A percentile compares a stretch with the other conserved stretches of the same genome.
phyloP scores from a whole-genome alignment of 2,888 invertebrate species.

The Cheilosia vulpina region DNA sequence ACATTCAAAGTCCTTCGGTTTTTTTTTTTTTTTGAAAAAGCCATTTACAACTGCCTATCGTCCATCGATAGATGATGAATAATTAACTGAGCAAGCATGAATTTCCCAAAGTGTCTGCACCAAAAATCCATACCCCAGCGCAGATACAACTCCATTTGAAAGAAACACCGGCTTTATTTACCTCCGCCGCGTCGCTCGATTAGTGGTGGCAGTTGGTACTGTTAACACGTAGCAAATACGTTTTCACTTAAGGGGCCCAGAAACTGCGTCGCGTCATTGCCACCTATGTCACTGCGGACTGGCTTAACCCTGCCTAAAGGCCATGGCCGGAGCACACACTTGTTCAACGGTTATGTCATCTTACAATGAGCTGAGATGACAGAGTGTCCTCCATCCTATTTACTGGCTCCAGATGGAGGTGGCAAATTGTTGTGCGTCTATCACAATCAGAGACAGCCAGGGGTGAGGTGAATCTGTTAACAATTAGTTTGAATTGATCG shows the following conservation, averaged over 20 bases:
- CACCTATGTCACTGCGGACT: background rate
- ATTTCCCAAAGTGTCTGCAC: constrained; percentile 41
- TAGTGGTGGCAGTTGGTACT: constrained; percentile 31
- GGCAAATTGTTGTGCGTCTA: constrained; percentile 32
- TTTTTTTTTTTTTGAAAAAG: constrained; percentile 9
- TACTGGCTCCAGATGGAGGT: constrained; percentile 17
- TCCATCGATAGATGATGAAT: constrained; percentile 61
- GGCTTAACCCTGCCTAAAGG: constrained; percentile 15
- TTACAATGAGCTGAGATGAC: constrained; percentile 11
- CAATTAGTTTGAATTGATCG: constrained; percentile 59
- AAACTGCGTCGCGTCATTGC: background rate
- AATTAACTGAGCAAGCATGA: constrained; percentile 56
- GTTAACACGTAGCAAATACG: constrained; percentile 39
- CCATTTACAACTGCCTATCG: constrained; percentile 42
- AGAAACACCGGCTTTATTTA: constrained; percentile 25
- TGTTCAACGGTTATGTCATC: constrained; percentile 3
- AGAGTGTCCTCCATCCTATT: constrained; percentile 31
- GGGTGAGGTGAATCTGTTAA: constrained; percentile 43
- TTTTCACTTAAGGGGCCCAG: constrained; percentile 5
- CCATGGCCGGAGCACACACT: background rate
- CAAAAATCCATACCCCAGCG: constrained; percentile 19
- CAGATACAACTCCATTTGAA: constrained; percentile 15
- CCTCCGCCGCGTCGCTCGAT: constrained; percentile 42
- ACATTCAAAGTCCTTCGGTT: background rate
- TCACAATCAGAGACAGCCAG: constrained; percentile 44